Percentiles rank a stretch among this genome's conserved stretches.
phyloP scores from a whole-genome alignment of 2,113 vertebrate genomes.

The Paralichthys olivaceus region DNA sequence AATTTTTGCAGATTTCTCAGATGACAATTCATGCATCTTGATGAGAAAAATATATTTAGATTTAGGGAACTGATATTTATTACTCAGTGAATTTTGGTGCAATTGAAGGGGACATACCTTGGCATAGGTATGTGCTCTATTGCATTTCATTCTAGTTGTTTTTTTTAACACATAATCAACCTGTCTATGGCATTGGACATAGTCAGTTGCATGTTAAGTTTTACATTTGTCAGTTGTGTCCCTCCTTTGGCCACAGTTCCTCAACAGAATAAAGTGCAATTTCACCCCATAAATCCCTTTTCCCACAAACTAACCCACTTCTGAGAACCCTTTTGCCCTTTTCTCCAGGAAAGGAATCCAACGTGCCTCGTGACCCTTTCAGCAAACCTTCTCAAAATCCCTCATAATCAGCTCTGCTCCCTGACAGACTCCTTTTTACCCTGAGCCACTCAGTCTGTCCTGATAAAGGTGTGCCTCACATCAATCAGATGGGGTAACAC shows the following conservation, averaged over 20 bases:
- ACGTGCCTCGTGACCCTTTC: constrained; percentile 58
- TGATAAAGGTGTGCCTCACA: constrained; percentile 46
- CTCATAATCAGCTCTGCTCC: constrained; percentile 61
- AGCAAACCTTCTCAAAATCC: constrained; percentile 62
- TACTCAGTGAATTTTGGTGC: too few relatives aligned
- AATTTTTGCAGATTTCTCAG: too few relatives aligned
- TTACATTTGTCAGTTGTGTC: constrained; percentile 2
- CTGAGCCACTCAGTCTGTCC: constrained; percentile 20
- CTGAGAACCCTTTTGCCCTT: constrained; percentile 37
- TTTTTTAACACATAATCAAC: not conserved
- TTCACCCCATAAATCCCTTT: constrained; percentile 62
- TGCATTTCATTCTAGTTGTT: too few relatives aligned
- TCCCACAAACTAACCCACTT: constrained; percentile 58
- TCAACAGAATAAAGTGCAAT: constrained; percentile 39
- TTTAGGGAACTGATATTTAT: too few relatives aligned
- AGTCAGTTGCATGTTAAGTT: not conserved
- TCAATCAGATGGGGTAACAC: constrained; percentile 47
- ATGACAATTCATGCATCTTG: too few relatives aligned
- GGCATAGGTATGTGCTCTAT: too few relatives aligned
- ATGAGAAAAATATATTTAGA: too few relatives aligned
- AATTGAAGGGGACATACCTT: too few relatives aligned
- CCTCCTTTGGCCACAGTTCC: constrained; percentile 25
- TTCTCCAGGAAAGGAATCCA: constrained; percentile 52
- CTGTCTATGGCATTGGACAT: not conserved
- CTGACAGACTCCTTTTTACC: constrained; percentile 22